Evolutionary conservation across 30 jellyfish, hydroid and myxozoan species (phyloP).

Genomic region (Phacellophora camtschatica): DNA sequence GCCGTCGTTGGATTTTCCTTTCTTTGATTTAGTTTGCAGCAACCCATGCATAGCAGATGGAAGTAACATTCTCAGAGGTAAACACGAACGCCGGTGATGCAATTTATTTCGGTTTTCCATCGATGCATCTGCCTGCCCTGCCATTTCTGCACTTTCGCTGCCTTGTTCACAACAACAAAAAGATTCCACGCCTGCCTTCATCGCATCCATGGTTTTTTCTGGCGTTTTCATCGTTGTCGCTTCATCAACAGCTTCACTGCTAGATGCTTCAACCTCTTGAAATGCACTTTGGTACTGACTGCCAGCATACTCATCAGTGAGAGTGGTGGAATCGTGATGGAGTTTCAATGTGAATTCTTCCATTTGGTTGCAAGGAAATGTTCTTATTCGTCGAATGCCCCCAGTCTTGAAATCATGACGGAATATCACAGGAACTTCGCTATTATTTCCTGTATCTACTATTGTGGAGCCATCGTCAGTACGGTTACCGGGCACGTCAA

Average conservation of each 20-base stretch:
- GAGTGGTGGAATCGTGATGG: constrained; percentile 6
- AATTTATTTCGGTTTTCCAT: not conserved
- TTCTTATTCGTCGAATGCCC: constrained; percentile 9
- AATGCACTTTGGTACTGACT: constrained; percentile 60
- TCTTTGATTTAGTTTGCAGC: constrained; percentile 32
- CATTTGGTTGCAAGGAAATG: constrained; percentile 38
- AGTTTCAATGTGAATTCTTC: not conserved
- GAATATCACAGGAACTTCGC: not conserved
- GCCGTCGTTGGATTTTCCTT: not conserved
- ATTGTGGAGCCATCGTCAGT: not conserved
- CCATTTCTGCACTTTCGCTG: not conserved
- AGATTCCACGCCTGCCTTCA: not conserved
- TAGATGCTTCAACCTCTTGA: constrained; percentile 30
- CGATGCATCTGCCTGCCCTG: not conserved
- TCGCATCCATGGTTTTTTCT: not conserved
- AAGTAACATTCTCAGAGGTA: constrained; percentile 19
- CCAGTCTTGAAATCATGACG: not conserved
- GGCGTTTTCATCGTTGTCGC: constrained; percentile 6
- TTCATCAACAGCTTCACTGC: not conserved
- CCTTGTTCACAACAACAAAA: not conserved
- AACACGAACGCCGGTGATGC: constrained; percentile 9
- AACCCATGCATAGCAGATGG: constrained; percentile 45
- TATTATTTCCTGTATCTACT: too few species aligned
- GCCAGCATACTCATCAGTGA: constrained; percentile 38
- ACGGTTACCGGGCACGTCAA: not conserved